Evolutionary conservation across 2,797 vertebrate genomes (phyloP).

Genomic region (Austrolebias charrua): DNA sequence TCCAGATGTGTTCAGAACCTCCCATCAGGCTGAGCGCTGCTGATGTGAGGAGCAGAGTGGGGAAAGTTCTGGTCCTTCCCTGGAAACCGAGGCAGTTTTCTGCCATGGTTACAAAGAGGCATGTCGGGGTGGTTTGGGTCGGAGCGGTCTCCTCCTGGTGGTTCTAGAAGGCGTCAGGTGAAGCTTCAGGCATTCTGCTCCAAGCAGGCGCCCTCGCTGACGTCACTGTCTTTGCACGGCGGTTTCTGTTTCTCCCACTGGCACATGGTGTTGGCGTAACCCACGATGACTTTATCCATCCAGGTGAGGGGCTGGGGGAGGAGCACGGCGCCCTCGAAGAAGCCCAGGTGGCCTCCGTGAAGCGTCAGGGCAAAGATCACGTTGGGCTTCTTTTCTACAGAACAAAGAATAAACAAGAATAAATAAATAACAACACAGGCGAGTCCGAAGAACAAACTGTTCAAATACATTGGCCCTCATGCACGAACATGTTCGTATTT

Average conservation of each 20-base stretch:
- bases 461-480: too few species aligned
- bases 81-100: constrained; percentile 59
- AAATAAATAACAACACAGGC: constrained; percentile 3
- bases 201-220: constrained; percentile 75
- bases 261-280: constrained; percentile 91
- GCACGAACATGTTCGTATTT: too few species aligned
- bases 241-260: constrained; percentile 95
- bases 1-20: constrained; percentile 30
- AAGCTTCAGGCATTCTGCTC: constrained; percentile 71
- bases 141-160: constrained; percentile 60
- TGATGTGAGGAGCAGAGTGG: constrained; percentile 20
- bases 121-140: not conserved
- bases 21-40: constrained; percentile 26
- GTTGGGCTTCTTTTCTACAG: constrained; percentile 74
- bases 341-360: constrained; percentile 96
- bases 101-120: constrained; percentile 55
- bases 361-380: constrained; percentile 92
- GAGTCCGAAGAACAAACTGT: too few species aligned
- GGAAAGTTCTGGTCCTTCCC: constrained; percentile 31
- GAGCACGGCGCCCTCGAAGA: constrained; percentile 95
- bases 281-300: constrained; percentile 98
- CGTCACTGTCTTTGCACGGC: constrained; percentile 86
- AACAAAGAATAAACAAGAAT: constrained; percentile 23
- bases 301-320: constrained; percentile 96
- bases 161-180: constrained; percentile 7